Conservation (phyloP, 2,797 vertebrate species). For the Kryptolebias ocellatus region DNA sequence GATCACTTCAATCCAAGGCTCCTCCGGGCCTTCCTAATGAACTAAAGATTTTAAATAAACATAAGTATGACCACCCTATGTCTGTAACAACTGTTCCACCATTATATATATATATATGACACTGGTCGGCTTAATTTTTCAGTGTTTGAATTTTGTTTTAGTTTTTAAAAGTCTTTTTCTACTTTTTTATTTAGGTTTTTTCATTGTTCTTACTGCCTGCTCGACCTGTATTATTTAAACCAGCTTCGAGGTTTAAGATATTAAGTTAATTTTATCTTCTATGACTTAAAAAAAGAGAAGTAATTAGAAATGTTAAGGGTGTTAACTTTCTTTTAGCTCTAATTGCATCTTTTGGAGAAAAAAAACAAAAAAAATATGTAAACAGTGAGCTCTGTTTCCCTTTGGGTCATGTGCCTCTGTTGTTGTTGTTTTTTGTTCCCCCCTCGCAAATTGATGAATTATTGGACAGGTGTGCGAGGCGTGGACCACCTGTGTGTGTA, state of each 20-base stretch:
- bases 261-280: neutral
- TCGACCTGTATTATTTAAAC: conserved; percentile 29
- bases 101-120: neutral
- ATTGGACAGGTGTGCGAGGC: conserved; percentile 21
- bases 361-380: neutral
- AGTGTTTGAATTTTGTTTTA: conserved; percentile 8
- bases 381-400: conserved; percentile 16
- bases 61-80: neutral
- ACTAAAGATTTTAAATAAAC: neutral
- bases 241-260: neutral
- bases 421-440: neutral
- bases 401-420: conserved; percentile 1
- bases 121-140: conserved; percentile 5
- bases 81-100: neutral
- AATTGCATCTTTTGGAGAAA: conserved; percentile 3
- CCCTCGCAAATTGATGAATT: conserved; percentile 17
- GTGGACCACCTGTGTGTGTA: conserved; percentile 12
- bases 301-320: neutral
- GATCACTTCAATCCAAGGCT: neutral
- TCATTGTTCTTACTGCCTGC: neutral
- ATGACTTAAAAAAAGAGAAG: conserved; percentile 1
- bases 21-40: neutral
- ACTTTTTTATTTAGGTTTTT: neutral
- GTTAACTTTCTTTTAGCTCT: neutral
- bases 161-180: conserved; percentile 17